phyloP scores from a whole-genome alignment of 2,888 invertebrate species.

The Tetranychus piercei region DNA sequence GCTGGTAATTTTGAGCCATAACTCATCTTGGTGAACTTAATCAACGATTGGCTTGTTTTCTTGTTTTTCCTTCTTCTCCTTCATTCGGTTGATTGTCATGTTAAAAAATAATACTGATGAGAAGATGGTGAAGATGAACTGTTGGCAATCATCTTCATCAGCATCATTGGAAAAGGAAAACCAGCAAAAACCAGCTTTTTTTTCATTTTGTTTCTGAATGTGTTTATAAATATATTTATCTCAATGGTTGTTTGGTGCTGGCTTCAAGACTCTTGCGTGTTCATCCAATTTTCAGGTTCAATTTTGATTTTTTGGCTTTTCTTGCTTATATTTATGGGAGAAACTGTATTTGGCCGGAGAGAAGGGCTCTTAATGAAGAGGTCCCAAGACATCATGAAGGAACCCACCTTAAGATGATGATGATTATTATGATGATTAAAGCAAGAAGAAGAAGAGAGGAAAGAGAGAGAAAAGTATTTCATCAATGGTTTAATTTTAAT shows the following conservation, averaged over 20 bases:
- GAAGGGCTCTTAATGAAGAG: not conserved
- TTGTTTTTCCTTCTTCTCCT: too few species aligned
- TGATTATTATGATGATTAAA: not conserved
- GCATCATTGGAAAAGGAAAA: not conserved
- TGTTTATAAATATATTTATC: not conserved
- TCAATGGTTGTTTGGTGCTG: not conserved
- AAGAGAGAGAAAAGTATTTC: not conserved
- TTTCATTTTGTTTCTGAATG: too few species aligned
- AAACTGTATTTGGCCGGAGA: not conserved
- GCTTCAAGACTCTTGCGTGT: not conserved
- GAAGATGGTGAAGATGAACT: too few species aligned
- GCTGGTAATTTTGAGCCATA: not conserved
- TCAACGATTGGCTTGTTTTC: not conserved
- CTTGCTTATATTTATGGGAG: not conserved
- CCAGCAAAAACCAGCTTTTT: not conserved
- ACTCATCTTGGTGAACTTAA: not conserved
- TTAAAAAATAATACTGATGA: not conserved
- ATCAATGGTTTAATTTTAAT: not conserved
- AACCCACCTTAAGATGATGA: conserved; percentile 1
- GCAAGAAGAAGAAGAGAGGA: not conserved
- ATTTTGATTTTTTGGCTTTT: not conserved
- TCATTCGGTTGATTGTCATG: not conserved
- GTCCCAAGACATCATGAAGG: not conserved
- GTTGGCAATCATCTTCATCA: not conserved
- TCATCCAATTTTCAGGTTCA: not conserved